Conservation (phyloP, 2,888 invertebrate species). For the Sesia apiformis region DNA sequence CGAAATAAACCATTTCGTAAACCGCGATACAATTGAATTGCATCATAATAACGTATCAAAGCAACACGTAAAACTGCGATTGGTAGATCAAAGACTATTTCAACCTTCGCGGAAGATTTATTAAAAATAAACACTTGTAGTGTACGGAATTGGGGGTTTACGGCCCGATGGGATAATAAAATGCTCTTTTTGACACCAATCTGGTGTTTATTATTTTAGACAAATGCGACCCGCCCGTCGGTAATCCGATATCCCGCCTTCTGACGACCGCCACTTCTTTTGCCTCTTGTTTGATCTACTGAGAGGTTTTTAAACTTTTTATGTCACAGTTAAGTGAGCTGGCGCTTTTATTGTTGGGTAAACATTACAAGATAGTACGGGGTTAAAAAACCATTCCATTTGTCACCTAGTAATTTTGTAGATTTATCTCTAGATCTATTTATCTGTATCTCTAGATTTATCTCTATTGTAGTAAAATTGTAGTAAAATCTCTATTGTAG, state of each 20-base stretch:
- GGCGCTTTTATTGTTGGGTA: conserved; percentile 66
- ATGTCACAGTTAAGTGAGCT: conserved; percentile 67
- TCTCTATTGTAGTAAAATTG: too few species aligned
- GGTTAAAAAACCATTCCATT: neutral
- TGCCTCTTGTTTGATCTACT: conserved; percentile 69
- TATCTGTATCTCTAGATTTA: too few species aligned
- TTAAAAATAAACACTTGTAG: conserved; percentile 52
- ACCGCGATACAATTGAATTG: conserved; percentile 32
- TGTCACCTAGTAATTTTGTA: neutral
- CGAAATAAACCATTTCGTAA: conserved; percentile 30
- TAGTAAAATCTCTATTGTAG: too few species aligned
- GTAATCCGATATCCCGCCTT: conserved; percentile 61
- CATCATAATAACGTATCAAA: conserved; percentile 21
- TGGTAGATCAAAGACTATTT: conserved; percentile 36
- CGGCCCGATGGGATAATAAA: conserved; percentile 67
- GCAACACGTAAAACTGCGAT: conserved; percentile 27
- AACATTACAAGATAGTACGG: conserved; percentile 42
- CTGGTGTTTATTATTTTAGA: conserved; percentile 70
- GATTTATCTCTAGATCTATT: too few species aligned
- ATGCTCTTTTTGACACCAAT: conserved; percentile 70
- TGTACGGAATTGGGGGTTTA: conserved; percentile 42
- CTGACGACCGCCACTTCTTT: conserved; percentile 56
- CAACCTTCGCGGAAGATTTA: conserved; percentile 58
- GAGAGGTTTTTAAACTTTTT: conserved; percentile 74
- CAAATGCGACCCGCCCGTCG: conserved; percentile 62